phyloP scores from a whole-genome alignment of 2,113 vertebrate species.

The Heliornis fulica region DNA sequence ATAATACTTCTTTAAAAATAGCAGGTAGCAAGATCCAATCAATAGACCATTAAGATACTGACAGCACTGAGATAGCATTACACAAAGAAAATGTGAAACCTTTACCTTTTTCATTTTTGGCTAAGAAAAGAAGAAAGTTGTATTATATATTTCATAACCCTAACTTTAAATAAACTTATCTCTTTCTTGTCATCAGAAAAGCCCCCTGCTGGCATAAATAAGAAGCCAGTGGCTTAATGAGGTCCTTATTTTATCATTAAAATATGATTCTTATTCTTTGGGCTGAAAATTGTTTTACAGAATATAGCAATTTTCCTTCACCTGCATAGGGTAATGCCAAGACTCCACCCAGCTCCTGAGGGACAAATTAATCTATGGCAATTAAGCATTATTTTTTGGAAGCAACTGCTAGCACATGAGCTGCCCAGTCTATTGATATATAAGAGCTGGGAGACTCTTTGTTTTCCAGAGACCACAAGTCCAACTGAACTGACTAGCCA shows the following conservation, averaged over 20 bases:
- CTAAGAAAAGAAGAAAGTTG: slow-evolving; percentile 34
- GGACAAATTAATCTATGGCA: neutral
- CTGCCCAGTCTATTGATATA: neutral
- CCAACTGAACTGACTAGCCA: neutral
- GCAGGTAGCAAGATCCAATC: slow-evolving; percentile 18
- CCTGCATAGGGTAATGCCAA: neutral
- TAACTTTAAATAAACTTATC: neutral
- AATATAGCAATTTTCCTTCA: neutral
- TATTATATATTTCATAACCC: slow-evolving; percentile 31
- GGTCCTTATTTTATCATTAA: neutral
- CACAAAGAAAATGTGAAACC: slow-evolving; percentile 43
- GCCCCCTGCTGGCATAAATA: neutral
- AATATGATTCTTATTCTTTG: neutral
- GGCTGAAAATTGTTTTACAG: neutral
- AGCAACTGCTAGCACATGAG: accelerated
- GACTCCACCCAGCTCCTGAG: neutral
- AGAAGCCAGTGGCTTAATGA: neutral
- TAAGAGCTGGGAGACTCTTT: neutral
- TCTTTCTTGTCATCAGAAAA: neutral
- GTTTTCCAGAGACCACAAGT: neutral
- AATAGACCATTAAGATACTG: slow-evolving; percentile 60
- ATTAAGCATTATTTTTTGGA: neutral
- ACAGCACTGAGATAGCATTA: slow-evolving; percentile 26
- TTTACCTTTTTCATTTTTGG: slow-evolving; percentile 48
- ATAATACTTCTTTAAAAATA: slow-evolving; percentile 58